phyloP scores from a whole-genome alignment of 2,797 vertebrate genomes.

The Falco berigora region DNA sequence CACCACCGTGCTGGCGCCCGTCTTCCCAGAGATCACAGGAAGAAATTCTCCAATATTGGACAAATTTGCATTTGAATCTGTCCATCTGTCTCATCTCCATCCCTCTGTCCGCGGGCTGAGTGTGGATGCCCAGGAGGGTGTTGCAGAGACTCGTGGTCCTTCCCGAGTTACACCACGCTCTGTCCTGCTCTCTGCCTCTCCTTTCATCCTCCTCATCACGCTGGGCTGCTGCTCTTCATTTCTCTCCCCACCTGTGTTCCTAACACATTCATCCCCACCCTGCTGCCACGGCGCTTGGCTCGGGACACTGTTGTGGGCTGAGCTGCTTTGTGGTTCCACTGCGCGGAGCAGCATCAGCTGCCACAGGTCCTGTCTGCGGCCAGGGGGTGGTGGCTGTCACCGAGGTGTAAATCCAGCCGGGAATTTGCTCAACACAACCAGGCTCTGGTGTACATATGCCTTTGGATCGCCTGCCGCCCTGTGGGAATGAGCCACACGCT shows the following conservation, averaged over 20 bases:
- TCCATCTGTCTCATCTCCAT: background rate
- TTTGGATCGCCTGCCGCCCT: background rate
- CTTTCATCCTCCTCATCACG: background rate
- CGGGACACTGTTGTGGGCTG: rapidly evolving
- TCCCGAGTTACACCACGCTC: background rate
- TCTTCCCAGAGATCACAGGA: background rate
- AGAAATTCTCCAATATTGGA: background rate
- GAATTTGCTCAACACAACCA: background rate
- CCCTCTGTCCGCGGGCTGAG: rapidly evolving
- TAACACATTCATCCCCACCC: background rate
- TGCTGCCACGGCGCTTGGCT: rapidly evolving
- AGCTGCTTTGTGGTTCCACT: rapidly evolving
- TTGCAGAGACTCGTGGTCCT: background rate
- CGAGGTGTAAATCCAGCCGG: background rate
- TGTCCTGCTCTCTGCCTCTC: background rate
- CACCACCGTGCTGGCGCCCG: background rate
- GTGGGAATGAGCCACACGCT: background rate
- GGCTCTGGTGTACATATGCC: background rate
- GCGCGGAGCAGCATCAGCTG: background rate
- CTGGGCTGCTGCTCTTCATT: background rate
- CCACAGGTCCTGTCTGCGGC: background rate
- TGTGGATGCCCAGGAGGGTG: background rate
- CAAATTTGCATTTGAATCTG: background rate
- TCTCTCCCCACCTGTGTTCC: background rate
- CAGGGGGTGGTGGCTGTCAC: background rate